A percentile compares a stretch with the other conserved stretches of the same genome.
Evolutionary conservation across 2,113 vertebrate species (phyloP).

Genomic region (Buteo buteo): DNA sequence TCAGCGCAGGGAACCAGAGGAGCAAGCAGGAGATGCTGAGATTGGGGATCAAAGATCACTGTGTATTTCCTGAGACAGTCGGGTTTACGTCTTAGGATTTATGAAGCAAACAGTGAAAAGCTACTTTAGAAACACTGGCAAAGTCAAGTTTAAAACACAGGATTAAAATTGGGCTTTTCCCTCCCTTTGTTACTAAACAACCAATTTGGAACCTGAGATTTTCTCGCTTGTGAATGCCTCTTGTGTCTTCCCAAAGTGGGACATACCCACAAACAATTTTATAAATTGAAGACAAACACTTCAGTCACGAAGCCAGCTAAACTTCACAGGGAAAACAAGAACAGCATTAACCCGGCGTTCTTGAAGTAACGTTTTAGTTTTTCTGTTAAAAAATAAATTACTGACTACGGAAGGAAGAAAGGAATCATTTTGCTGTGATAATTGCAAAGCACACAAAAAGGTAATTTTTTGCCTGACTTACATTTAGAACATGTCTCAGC

Average conservation of each 20-base stretch:
- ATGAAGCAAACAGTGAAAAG: not conserved
- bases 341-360: not conserved
- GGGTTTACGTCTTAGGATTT: not conserved
- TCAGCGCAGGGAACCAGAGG: not conserved
- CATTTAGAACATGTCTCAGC: constrained; percentile 35
- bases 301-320: constrained; percentile 9
- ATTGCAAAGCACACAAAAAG: constrained; percentile 52
- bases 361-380: not conserved
- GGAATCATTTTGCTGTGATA: constrained; percentile 61
- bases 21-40: not conserved
- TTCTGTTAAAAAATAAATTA: constrained; percentile 57
- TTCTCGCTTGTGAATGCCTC: not conserved
- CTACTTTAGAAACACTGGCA: not conserved
- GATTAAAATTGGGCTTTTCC: not conserved
- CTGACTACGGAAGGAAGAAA: constrained; percentile 23
- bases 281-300: constrained; percentile 32
- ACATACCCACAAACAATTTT: constrained; percentile 24
- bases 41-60: not conserved
- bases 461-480: constrained; percentile 49
- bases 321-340: constrained; percentile 46
- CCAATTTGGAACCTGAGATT: not conserved
- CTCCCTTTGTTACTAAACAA: constrained; percentile 1
- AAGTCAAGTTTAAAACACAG: not conserved
- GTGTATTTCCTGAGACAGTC: not conserved
- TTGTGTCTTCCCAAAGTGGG: constrained; percentile 13